phyloP scores from a whole-genome alignment of 2,888 invertebrate genomes.

The Orchestes rusci region DNA sequence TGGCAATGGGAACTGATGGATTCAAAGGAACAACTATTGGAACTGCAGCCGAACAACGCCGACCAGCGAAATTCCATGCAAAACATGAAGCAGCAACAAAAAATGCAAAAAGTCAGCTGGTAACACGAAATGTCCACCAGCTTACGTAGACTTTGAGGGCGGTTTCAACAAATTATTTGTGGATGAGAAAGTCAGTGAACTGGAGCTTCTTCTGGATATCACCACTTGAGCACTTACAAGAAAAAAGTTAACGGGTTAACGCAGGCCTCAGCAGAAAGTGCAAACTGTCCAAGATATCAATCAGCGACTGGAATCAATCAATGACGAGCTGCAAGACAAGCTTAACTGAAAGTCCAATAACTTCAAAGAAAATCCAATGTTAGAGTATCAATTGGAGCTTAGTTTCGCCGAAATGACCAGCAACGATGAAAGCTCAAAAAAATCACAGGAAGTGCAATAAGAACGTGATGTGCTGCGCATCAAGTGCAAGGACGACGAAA shows the following conservation, averaged over 20 bases:
- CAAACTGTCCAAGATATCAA: slow-evolving; percentile 55
- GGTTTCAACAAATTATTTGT: slow-evolving; percentile 34
- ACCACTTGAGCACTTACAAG: slow-evolving; percentile 57
- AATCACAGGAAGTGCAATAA: slow-evolving; percentile 48
- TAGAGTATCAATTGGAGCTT: slow-evolving; percentile 56
- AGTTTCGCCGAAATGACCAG: slow-evolving; percentile 55
- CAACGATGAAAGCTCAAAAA: slow-evolving; percentile 54
- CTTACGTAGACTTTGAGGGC: slow-evolving; percentile 26
- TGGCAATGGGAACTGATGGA: slow-evolving; percentile 3
- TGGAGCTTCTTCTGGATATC: slow-evolving; percentile 66
- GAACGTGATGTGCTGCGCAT: slow-evolving; percentile 31
- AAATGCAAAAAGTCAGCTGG: slow-evolving; percentile 36
- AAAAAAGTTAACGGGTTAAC: slow-evolving; percentile 55
- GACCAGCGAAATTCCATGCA: slow-evolving; percentile 35
- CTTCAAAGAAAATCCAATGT: slow-evolving; percentile 50
- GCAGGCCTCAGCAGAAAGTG: slow-evolving; percentile 61
- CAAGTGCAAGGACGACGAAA: slow-evolving; percentile 30
- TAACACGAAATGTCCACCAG: slow-evolving; percentile 34
- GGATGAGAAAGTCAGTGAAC: slow-evolving; percentile 66
- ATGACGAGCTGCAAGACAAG: slow-evolving; percentile 54
- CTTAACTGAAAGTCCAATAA: slow-evolving; percentile 50
- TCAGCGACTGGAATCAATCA: slow-evolving; percentile 53
- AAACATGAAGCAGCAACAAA: slow-evolving; percentile 29
- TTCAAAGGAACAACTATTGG: no score
- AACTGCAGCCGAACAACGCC: no score